A percentile compares a stretch with the other conserved stretches of the same genome.
These are phyloP conservation scores for Graphium colonna DNA, from an alignment of 2,888 invertebrate genomes.

Conservation along the genomic window DNA sequence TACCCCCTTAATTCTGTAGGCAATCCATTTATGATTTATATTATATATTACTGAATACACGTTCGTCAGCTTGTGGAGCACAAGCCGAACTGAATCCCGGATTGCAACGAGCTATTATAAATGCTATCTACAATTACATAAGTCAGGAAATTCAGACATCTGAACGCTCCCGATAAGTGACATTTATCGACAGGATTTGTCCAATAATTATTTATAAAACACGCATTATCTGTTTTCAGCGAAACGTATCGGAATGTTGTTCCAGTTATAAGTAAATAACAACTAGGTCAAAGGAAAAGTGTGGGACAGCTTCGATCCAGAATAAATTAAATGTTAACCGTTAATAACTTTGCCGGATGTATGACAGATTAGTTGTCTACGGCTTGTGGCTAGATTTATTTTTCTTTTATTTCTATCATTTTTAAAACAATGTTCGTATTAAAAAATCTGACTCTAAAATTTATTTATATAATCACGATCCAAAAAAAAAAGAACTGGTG, in stretches of 20 bases:
- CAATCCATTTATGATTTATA: constrained; percentile 36
- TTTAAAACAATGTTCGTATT: too few relatives aligned
- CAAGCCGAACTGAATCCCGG: constrained; percentile 53
- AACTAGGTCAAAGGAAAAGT: constrained; percentile 21
- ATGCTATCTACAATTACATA: constrained; percentile 46
- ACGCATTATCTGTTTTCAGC: constrained; percentile 18
- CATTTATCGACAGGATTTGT: constrained; percentile 37
- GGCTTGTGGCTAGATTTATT: too few relatives aligned
- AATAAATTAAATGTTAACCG: too few relatives aligned
- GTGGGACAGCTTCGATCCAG: too few relatives aligned
- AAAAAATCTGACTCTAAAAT: too few relatives aligned
- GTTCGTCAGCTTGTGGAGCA: constrained; percentile 46
- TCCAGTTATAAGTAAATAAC: constrained; percentile 18
- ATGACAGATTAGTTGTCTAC: too few relatives aligned
- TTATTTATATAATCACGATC: too few relatives aligned
- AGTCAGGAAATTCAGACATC: constrained; percentile 48
- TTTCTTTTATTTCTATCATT: too few relatives aligned
- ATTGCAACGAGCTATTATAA: constrained; percentile 36
- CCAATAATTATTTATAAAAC: constrained; percentile 24
- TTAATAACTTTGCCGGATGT: too few relatives aligned
- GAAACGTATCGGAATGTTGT: constrained; percentile 22
- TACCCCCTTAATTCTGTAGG: constrained; percentile 23
- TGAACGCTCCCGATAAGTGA: constrained; percentile 48
- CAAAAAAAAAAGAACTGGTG: too few relatives aligned
- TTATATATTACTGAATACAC: constrained; percentile 28